Conservation (phyloP, 2,888 invertebrate species). For the Luffia ferchaultella region DNA sequence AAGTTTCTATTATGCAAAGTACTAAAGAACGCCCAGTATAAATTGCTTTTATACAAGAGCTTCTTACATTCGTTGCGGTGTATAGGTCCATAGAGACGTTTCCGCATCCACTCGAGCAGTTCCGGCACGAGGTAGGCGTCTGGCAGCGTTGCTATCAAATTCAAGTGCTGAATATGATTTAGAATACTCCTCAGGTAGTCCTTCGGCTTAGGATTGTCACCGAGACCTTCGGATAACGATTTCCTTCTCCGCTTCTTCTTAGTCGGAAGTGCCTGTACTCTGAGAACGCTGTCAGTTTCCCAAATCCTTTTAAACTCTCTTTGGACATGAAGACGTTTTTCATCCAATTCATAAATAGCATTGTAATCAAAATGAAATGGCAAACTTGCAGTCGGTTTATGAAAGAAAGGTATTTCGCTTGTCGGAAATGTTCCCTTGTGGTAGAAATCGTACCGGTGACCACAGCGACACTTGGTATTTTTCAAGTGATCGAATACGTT, state of each 20-base stretch:
- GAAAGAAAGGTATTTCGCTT: conserved; percentile 40
- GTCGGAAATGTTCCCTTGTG: conserved; percentile 35
- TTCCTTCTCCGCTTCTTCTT: conserved; percentile 24
- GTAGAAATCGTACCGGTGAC: conserved; percentile 39
- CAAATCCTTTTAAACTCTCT: conserved; percentile 43
- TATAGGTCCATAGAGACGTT: conserved; percentile 35
- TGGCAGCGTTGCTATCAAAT: conserved; percentile 44
- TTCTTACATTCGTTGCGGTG: conserved; percentile 23
- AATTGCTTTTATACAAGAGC: conserved; percentile 25
- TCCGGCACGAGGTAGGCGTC: conserved; percentile 44
- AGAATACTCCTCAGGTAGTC: conserved; percentile 47
- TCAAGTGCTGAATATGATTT: conserved; percentile 28
- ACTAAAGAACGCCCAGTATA: conserved; percentile 32
- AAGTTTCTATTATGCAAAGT: conserved; percentile 24
- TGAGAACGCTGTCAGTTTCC: conserved; percentile 43
- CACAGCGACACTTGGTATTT: conserved; percentile 40
- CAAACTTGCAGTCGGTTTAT: conserved; percentile 30
- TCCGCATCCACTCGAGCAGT: conserved; percentile 50
- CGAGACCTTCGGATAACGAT: conserved; percentile 34
- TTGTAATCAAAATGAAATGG: conserved; percentile 37
- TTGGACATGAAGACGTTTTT: conserved; percentile 29
- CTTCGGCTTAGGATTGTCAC: conserved; percentile 29
- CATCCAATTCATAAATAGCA: conserved; percentile 41
- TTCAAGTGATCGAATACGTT: conserved; percentile 33
- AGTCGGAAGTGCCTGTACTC: conserved; percentile 21